phyloP scores from a whole-genome alignment of 2,113 vertebrate genomes.

The Mesocricetus auratus region DNA sequence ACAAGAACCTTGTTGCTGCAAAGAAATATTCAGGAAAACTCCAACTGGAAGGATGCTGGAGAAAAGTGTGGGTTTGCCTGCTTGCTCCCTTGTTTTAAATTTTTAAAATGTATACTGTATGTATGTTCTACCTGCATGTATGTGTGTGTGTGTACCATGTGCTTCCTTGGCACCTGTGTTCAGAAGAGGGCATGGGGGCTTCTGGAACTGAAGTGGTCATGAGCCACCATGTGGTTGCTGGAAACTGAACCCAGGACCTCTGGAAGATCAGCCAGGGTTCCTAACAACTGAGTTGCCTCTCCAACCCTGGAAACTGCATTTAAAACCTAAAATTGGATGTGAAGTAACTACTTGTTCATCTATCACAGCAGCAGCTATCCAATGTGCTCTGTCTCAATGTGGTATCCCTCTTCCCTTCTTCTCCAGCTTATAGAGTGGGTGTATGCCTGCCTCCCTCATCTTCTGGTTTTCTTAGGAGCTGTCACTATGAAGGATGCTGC shows the following conservation, averaged over 20 bases:
- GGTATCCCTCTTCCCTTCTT: not conserved
- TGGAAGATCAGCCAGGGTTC: no score
- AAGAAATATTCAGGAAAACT: constrained; percentile 21
- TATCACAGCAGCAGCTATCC: not conserved
- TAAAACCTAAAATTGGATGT: not conserved
- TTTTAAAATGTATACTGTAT: not conserved
- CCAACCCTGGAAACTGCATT: not conserved
- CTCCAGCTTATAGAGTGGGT: not conserved
- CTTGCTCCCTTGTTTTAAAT: not conserved
- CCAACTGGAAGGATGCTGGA: not conserved
- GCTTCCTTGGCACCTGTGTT: not conserved
- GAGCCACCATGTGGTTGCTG: not conserved
- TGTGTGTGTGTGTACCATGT: no score
- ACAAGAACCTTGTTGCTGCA: not conserved
- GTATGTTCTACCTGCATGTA: not conserved
- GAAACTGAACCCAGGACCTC: not conserved
- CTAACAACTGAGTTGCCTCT: not conserved
- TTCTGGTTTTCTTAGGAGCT: not conserved
- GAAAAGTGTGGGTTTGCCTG: not conserved
- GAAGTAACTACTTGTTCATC: not conserved
- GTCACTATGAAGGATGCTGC: not conserved
- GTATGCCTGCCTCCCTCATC: not conserved
- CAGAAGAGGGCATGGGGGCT: not conserved
- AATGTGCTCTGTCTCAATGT: not conserved
- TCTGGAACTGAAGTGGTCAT: not conserved